phyloP scores from a whole-genome alignment of 2,888 invertebrate species.

The Thysanoteuthis rhombus region DNA sequence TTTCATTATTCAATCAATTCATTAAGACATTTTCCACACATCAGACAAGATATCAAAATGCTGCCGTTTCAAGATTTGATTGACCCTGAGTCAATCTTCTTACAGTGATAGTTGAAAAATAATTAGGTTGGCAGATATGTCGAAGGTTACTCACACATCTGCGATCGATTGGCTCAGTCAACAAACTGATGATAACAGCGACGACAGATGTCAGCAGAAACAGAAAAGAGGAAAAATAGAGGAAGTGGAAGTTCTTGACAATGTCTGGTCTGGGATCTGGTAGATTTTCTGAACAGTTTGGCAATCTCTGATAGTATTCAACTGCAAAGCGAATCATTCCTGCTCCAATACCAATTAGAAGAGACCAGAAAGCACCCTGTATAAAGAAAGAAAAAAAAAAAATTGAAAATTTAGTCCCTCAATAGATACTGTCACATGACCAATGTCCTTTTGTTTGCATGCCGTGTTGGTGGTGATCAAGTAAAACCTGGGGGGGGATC shows the following conservation, averaged over 20 bases:
- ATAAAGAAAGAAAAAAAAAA: conserved; percentile 27
- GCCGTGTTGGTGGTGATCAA: too few species aligned
- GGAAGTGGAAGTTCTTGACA: conserved; percentile 63
- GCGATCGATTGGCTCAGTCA: conserved; percentile 68
- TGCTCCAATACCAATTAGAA: conserved; percentile 70
- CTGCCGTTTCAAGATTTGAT: too few species aligned
- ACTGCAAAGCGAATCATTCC: conserved; percentile 69
- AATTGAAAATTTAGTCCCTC: too few species aligned
- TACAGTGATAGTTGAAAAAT: not conserved
- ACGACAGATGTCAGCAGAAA: conserved; percentile 67
- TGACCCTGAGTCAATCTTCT: too few species aligned
- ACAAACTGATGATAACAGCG: conserved; percentile 66
- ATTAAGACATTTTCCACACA: too few species aligned
- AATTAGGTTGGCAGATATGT: not conserved
- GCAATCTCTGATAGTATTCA: conserved; percentile 69
- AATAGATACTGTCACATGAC: too few species aligned
- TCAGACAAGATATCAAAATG: too few species aligned
- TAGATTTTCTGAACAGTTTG: conserved; percentile 65
- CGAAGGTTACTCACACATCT: conserved; percentile 62
- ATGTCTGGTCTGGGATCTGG: conserved; percentile 54
- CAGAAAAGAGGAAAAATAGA: conserved; percentile 71
- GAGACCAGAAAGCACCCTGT: conserved; percentile 72
- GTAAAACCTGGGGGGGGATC: too few species aligned
- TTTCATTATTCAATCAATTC: too few species aligned
- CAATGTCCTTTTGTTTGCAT: too few species aligned